Base-by-base conservation (phyloP, 2,888 invertebrate species). In the Drosophila ustulata region DNA sequence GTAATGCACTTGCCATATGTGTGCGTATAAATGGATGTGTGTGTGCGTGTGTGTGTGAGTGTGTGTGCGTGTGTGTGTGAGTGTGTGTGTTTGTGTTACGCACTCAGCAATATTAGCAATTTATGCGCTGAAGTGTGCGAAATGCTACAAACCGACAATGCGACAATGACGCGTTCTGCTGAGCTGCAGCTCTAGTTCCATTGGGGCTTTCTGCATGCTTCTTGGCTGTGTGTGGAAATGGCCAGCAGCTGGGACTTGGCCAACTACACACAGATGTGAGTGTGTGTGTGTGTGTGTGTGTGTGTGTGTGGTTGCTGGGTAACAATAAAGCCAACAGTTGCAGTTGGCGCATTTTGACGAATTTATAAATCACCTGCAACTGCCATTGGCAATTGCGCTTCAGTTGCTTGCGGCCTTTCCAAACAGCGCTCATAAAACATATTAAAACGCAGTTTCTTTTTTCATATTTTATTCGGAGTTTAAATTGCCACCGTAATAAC, bases 41-140 rank as follows among this genome's bases (percentile, higher is more conserved):
- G n/a, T 18, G 41, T 34, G 39, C 26, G 32, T 28, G 39, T 59
- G 46, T 9, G 43, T 9, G 43, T 41, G 56, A 34, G 34, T 43
- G 71, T 11, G 43, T 18, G 41, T 34, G 39, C 26, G 32, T 28
- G 39, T 59, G 46, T 9, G 43, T 9, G 43, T 41, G 56, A 34
- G 34, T 43, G 71, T 11, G 43, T 55, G 52, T 32, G 52, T 69
- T 55, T 52, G 50, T 50, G 41, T 26, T 49, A 66, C 65, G 82
- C 85, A 79, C 82, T 85, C 79, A 79, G 70, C 70, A 74, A 85
- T 88, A 85, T 85, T 85, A 85, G 72, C 85, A 82, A 85, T 85
- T 88, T 85, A 81, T 82, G 85, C 83, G 71, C 73, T 75, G 69
- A 69, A 85, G 85, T 85, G 79, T 82, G 74, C 66, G 51, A 66